phyloP scores from a whole-genome alignment of 1,140 invertebrate species.

The Dendroctonus ponderosae region DNA sequence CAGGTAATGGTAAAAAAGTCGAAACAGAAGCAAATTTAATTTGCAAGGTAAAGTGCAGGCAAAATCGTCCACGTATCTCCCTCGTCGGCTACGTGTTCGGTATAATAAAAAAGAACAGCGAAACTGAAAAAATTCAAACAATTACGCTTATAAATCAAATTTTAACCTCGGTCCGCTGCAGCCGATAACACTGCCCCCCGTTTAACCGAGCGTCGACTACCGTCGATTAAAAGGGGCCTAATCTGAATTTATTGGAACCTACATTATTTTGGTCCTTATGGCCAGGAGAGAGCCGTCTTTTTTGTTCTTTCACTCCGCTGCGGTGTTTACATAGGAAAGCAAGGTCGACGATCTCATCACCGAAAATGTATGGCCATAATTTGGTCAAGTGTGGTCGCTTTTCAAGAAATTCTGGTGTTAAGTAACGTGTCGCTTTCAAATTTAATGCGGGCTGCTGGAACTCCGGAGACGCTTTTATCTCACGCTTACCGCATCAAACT shows the following conservation, averaged over 20 bases:
- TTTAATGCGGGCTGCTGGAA: no score
- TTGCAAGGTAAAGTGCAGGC: no score
- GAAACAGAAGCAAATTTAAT: no score
- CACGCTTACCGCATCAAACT: no score
- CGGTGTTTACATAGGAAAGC: slow-evolving; percentile 26
- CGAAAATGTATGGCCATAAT: slow-evolving; percentile 6
- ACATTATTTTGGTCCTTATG: slow-evolving; percentile 35
- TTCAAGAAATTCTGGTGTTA: not conserved
- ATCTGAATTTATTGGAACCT: slow-evolving; percentile 41
- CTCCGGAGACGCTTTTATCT: no score
- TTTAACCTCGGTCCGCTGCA: slow-evolving; percentile 33
- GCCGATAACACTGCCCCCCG: slow-evolving; percentile 31
- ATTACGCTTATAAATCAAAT: slow-evolving; percentile 31
- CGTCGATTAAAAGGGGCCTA: slow-evolving; percentile 40
- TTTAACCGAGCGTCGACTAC: slow-evolving; percentile 38
- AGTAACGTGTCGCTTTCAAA: not conserved
- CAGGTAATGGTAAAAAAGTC: no score
- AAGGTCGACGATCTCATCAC: slow-evolving; percentile 26
- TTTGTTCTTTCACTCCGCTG: slow-evolving; percentile 20
- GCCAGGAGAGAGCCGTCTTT: slow-evolving; percentile 20
- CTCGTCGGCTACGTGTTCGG: no score
- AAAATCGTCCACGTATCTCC: no score
- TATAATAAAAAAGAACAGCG: no score
- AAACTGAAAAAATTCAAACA: slow-evolving; percentile 19
- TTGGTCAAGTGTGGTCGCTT: slow-evolving; percentile 6